Evolutionary conservation across 2,888 invertebrate species (phyloP).

Genomic region (Polietes domitor): DNA sequence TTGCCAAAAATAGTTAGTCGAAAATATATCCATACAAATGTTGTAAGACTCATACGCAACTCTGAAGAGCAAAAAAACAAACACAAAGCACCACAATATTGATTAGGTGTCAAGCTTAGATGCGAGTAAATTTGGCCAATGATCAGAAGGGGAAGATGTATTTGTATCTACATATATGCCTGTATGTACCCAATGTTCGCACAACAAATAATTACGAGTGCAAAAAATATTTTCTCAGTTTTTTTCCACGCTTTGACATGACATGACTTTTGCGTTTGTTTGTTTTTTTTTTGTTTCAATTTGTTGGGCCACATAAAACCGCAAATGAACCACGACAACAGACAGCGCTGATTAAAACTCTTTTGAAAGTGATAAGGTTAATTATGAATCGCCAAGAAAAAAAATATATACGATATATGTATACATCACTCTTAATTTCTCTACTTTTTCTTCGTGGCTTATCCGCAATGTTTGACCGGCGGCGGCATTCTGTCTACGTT

Average conservation of each 20-base stretch:
- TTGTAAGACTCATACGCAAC: background rate
- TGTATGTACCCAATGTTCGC: background rate
- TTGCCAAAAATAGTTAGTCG: background rate
- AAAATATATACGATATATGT: background rate
- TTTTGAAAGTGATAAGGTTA: conserved; percentile 49
- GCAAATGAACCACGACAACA: background rate
- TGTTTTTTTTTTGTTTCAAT: background rate
- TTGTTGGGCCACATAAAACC: background rate
- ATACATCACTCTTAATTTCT: conserved; percentile 26
- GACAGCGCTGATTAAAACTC: conserved; percentile 23
- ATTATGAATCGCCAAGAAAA: conserved; percentile 35
- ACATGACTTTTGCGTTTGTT: background rate
- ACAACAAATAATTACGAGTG: background rate
- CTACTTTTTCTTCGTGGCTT: background rate
- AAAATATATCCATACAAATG: background rate
- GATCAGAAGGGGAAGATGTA: background rate
- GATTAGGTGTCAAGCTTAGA: conserved; percentile 25
- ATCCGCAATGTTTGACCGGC: background rate
- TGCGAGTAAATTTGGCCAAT: background rate
- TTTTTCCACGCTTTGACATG: background rate
- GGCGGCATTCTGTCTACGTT: conserved; percentile 20
- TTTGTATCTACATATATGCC: background rate
- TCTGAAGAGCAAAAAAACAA: background rate
- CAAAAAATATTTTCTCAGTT: background rate
- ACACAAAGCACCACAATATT: conserved; percentile 2